These are phyloP conservation scores for Actenoides hombroni DNA, from an alignment of 2,113 vertebrate species.

Conservation along the genomic window DNA sequence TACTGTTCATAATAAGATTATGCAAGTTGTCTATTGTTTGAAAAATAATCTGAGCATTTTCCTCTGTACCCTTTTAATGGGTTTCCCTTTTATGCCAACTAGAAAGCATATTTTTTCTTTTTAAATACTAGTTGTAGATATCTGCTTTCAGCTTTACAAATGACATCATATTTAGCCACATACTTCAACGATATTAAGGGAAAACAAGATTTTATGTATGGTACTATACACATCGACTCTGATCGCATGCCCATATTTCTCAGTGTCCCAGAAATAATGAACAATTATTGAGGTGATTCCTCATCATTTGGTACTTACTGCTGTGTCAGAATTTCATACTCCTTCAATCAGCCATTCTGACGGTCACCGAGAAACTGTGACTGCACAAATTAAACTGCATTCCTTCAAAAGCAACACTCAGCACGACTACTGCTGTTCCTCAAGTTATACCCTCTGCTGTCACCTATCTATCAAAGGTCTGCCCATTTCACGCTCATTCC, in stretches of 20 bases:
- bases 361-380: neutral
- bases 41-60: slow-evolving; percentile 74
- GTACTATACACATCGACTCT: neutral
- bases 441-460: neutral
- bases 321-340: neutral
- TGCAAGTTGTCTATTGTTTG: slow-evolving; percentile 73
- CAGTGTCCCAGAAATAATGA: slow-evolving; percentile 29
- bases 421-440: neutral
- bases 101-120: slow-evolving; percentile 68
- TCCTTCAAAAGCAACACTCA: neutral
- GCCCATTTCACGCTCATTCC: neutral
- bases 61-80: slow-evolving; percentile 24
- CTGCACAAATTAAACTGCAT: neutral
- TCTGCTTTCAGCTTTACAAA: slow-evolving; percentile 72
- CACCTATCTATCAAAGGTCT: neutral
- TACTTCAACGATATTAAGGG: slow-evolving; percentile 50
- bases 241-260: neutral
- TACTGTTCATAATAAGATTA: slow-evolving; percentile 73
- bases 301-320: neutral
- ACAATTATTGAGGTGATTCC: neutral
- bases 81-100: slow-evolving; percentile 70
- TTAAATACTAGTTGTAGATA: slow-evolving; percentile 67
- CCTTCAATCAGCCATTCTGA: neutral
- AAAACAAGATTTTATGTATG: slow-evolving; percentile 43
- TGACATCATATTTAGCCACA: slow-evolving; percentile 49